Base-by-base conservation (phyloP, 2,888 invertebrate species). In the Eupithecia vulgata region DNA sequence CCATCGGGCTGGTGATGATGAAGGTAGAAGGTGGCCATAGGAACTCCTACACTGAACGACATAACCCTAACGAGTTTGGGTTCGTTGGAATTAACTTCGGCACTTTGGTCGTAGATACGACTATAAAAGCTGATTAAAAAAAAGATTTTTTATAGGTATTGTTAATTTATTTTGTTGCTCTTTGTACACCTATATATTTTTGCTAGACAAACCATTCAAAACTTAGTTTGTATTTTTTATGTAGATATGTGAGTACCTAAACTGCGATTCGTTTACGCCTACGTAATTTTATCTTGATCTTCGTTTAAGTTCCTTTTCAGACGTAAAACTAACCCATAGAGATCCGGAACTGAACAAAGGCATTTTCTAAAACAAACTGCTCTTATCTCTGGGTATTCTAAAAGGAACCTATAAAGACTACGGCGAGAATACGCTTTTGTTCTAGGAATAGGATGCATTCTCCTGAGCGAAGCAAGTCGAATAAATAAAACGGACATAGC, bases 391-490 rank as follows among this genome's bases (percentile, higher is more conserved):
- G 12, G 57, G 57, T 57, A 57, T 71, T 68, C 67, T 67, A 48
- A 61, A 61, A 68, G 61, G 68, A n/a, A 68, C 66, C 67, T 15
- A 67, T 61, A 62, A 35, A 75, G 65, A 62, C 59, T 74, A 72
- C 73, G 42, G 21, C 52, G 13, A 25, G 25, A 57, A 57, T 71
- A 62, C 45, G 72, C 76, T 73, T 67, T 77, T 76, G 75, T 74
- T 76, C 71, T 67, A 62, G 61, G 76, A 79, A 75, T 71, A 75
- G 70, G 72, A 76, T 77, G 79, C 79, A 77, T 76, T 75, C 65
- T 73, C 65, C 68, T 52, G 48, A 68, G 52, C 59, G 30, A 67
- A 67, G 67, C 69, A 69, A 57, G 57, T 65, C 70, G 25, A 68
- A 72, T 77, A 72, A 73, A 70, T 68, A 76, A 73, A 69, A 74